These are phyloP conservation scores for Conus betulinus DNA, from an alignment of 1,140 invertebrate species.

Conservation along the genomic window DNA sequence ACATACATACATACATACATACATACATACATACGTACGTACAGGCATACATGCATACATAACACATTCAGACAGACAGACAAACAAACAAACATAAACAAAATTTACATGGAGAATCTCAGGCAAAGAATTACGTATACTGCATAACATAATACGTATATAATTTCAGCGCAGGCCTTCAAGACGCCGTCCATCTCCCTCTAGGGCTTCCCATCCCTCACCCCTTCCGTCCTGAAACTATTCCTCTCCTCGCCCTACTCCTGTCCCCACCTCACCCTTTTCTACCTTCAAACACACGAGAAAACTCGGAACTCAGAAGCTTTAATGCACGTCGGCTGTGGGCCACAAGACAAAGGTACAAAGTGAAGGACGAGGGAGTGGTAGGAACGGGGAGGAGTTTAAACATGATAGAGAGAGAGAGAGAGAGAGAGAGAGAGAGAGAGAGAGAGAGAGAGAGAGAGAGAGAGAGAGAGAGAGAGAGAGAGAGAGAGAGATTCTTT, in stretches of 20 bases:
- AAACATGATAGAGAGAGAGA: not conserved
- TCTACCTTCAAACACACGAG: too few relatives aligned
- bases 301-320: too few relatives aligned
- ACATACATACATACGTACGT: not conserved
- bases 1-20: not conserved
- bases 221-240: too few relatives aligned
- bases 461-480: not conserved
- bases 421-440: not conserved
- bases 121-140: not conserved
- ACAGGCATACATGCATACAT: not conserved
- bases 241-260: too few relatives aligned
- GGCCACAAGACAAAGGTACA: not conserved
- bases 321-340: too few relatives aligned
- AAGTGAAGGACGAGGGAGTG: not conserved
- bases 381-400: not conserved
- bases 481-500: too few relatives aligned
- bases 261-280: too few relatives aligned
- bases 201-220: too few relatives aligned
- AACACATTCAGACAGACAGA: not conserved
- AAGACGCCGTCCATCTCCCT: too few relatives aligned
- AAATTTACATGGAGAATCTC: not conserved
- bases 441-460: not conserved
- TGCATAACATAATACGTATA: too few relatives aligned
- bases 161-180: too few relatives aligned
- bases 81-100: conserved; percentile 14